Percentiles rank a stretch among this genome's conserved stretches.
Evolutionary conservation across 2,797 vertebrate genomes (phyloP).

Genomic region (Botia almorhae): DNA sequence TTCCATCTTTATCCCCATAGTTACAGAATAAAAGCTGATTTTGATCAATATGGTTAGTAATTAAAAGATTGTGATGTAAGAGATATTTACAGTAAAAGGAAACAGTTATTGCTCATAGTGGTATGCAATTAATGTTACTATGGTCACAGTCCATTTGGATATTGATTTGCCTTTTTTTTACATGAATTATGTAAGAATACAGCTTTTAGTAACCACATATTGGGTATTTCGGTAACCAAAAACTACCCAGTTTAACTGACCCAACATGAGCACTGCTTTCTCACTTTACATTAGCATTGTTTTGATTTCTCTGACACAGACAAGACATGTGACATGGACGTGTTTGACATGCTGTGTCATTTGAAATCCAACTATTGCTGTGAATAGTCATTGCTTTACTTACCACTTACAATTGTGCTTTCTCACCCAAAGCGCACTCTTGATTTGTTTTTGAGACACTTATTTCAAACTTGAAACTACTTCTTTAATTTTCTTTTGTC

Average conservation of each 20-base stretch:
- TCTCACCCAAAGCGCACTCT: too few species aligned
- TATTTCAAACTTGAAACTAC: too few species aligned
- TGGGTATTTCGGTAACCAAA: conserved; percentile 8
- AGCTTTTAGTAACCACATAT: neutral
- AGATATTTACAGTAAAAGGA: neutral
- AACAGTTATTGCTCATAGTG: neutral
- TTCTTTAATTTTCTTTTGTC: too few species aligned
- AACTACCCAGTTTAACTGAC: conserved; percentile 22
- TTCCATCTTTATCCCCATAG: neutral
- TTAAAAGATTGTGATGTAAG: neutral
- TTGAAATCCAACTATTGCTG: conserved; percentile 13
- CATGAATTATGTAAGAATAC: neutral
- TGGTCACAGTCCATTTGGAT: neutral
- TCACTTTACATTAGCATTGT: conserved; percentile 33
- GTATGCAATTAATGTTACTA: neutral
- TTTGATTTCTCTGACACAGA: conserved; percentile 22
- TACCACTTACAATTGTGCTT: neutral
- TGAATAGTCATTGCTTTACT: conserved; percentile 4
- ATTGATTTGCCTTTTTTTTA: neutral
- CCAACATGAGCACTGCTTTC: neutral
- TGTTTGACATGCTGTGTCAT: neutral
- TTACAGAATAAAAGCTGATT: neutral
- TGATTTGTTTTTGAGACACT: too few species aligned
- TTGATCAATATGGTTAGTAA: neutral
- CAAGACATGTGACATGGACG: neutral